Evolutionary conservation across 2,797 vertebrate species (phyloP), one percentile per base, ranked within the genome.

Genomic region (Eidolon dupreanum): DNA sequence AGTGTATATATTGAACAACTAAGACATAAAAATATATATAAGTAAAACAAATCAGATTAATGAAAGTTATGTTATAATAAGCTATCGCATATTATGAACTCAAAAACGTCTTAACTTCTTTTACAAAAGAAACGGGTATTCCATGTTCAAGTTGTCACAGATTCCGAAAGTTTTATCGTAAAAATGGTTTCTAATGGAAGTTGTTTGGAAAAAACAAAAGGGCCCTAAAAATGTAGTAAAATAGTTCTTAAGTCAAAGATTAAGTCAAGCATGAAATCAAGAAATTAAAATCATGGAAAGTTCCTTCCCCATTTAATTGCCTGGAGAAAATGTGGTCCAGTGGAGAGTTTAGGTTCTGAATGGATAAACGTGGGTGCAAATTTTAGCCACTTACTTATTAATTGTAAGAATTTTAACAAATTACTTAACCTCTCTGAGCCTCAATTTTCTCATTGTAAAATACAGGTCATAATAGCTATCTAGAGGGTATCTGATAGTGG

Each of bases 31-130:
- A 78, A 93, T 49, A 36, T 43, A 12, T 84, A 79, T 61, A 86
- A 83, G 24, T 61, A 87, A 95, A 91, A 81, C 12, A 77, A 84
- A 90, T 65, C 51, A 78, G 49, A 26, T 84, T 70, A 92, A 57
- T 75, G 22, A 66, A 68, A 59, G 8, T n/a, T 79, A 11, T 26
- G 74, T 95, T 73, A 57, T 2, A 85, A 75, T 82, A 81, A 93
- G 43, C 43, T 87, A 85, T 55, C 13, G 79, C 9, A 70, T 31
- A 73, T 59, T 36, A 74, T 26, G 43, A 94, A 82, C 57, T 93
- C 20, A 96, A 92, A 95, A 57, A n/a, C 36, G 90, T 65, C 28
- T 20, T 87, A 81, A 71, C 31, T 53, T 94, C 73, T 75, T 92
- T 51, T 87, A 84, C 33, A 87, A 2, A 92, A 93, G 16, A 88